Percentiles rank a stretch among this genome's conserved stretches.
These are phyloP conservation scores for Dendrolimus kikuchii DNA, from an alignment of 1,140 invertebrate species.

Conservation along the genomic window DNA sequence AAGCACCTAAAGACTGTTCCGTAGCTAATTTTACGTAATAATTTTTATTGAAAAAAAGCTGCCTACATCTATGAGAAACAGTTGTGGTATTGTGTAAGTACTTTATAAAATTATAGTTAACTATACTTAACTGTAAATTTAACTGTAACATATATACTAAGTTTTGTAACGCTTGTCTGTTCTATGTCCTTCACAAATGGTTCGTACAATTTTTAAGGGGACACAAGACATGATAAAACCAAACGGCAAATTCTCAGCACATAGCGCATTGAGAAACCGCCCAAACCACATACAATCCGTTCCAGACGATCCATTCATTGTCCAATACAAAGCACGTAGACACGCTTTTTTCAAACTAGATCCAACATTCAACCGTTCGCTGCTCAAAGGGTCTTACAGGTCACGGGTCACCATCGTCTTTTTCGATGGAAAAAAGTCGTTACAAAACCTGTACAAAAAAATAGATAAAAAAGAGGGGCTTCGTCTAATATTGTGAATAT, in stretches of 20 bases:
- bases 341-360: conserved; percentile 62
- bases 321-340: conserved; percentile 36
- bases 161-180: too few species aligned
- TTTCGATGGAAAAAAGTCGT: conserved; percentile 59
- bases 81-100: too few species aligned
- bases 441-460: conserved; percentile 50
- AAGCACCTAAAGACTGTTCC: too few species aligned
- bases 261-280: conserved; percentile 17
- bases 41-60: too few species aligned
- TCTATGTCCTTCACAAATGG: too few species aligned
- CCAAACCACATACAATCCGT: conserved; percentile 27
- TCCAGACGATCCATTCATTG: conserved; percentile 17
- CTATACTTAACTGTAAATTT: too few species aligned
- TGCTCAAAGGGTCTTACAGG: conserved; percentile 36
- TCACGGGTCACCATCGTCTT: conserved; percentile 59
- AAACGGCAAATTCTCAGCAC: not conserved
- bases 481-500: conserved; percentile 68
- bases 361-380: conserved; percentile 34
- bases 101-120: too few species aligned
- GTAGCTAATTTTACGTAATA: too few species aligned
- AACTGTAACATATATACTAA: too few species aligned
- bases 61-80: too few species aligned
- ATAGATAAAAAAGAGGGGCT: conserved; percentile 56
- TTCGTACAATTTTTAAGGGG: too few species aligned
- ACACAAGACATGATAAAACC: too few species aligned